Evolutionary conservation across 2,113 vertebrate species (phyloP).

Genomic region (Eublepharis macularius): DNA sequence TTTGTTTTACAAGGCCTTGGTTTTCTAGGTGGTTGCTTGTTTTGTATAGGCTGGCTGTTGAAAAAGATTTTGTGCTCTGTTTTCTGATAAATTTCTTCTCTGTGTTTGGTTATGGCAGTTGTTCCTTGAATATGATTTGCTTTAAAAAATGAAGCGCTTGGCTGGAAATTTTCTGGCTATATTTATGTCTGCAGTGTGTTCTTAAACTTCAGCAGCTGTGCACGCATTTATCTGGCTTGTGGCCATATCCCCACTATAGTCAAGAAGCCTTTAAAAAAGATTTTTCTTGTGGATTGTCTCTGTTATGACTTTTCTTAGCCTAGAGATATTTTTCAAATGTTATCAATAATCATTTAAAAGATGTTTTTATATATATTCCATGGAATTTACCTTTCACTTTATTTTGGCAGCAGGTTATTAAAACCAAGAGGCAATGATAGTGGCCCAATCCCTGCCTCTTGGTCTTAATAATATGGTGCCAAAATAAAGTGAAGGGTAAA

Average conservation of each 20-base stretch:
- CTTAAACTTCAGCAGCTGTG: conserved; percentile 78
- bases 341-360: conserved; percentile 64
- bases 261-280: conserved; percentile 64
- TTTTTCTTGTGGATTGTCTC: conserved; percentile 67
- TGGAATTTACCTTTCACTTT: no score
- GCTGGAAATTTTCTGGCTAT: conserved; percentile 66
- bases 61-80: conserved; percentile 61
- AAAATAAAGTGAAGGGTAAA: no score
- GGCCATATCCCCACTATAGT: conserved; percentile 62
- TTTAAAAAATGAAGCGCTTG: conserved; percentile 71
- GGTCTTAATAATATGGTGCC: no score
- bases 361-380: no score
- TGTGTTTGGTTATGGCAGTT: conserved; percentile 72
- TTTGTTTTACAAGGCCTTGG: conserved; percentile 61
- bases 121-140: conserved; percentile 70
- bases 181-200: conserved; percentile 73
- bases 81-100: conserved; percentile 72
- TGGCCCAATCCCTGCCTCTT: no score
- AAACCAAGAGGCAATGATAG: no score
- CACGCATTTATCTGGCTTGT: conserved; percentile 66
- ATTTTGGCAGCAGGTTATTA: no score
- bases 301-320: conserved; percentile 58
- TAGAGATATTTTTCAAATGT: conserved; percentile 50
- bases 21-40: conserved; percentile 58
- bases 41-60: conserved; percentile 68